A percentile compares a stretch with the other conserved stretches of the same genome.
phyloP scores from a whole-genome alignment of 2,888 invertebrate species.

The Chelonus formosanus region DNA sequence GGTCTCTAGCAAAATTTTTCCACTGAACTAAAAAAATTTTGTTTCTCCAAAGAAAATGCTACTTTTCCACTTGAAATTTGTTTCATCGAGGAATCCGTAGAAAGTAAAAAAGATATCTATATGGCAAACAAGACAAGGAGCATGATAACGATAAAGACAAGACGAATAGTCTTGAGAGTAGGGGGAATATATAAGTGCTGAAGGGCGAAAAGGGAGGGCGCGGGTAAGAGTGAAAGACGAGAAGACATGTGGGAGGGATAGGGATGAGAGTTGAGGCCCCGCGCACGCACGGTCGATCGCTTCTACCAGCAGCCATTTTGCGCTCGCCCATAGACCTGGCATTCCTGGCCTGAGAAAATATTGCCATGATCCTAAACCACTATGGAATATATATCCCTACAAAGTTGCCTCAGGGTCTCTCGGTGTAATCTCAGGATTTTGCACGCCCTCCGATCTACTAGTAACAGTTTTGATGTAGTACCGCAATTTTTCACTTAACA shows the following conservation, averaged over 20 bases:
- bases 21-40: too few species aligned
- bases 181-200: constrained; percentile 16
- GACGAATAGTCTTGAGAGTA: neutral
- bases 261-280: constrained; percentile 27
- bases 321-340: constrained; percentile 44
- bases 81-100: too few species aligned
- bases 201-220: constrained; percentile 27
- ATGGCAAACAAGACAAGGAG: too few species aligned
- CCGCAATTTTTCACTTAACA: constrained; percentile 5
- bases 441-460: constrained; percentile 11
- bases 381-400: constrained; percentile 21
- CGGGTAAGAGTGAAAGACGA: constrained; percentile 29
- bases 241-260: constrained; percentile 25
- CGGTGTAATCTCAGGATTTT: constrained; percentile 23
- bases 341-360: constrained; percentile 57
- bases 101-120: too few species aligned
- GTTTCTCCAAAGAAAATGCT: too few species aligned
- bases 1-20: too few species aligned
- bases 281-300: constrained; percentile 58
- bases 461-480: neutral
- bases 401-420: constrained; percentile 24
- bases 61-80: too few species aligned
- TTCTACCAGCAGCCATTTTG: constrained; percentile 60
- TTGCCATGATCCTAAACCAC: constrained; percentile 47
- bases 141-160: too few species aligned